phyloP scores from a whole-genome alignment of 2,888 invertebrate genomes.

The Adelphocoris suturalis region DNA sequence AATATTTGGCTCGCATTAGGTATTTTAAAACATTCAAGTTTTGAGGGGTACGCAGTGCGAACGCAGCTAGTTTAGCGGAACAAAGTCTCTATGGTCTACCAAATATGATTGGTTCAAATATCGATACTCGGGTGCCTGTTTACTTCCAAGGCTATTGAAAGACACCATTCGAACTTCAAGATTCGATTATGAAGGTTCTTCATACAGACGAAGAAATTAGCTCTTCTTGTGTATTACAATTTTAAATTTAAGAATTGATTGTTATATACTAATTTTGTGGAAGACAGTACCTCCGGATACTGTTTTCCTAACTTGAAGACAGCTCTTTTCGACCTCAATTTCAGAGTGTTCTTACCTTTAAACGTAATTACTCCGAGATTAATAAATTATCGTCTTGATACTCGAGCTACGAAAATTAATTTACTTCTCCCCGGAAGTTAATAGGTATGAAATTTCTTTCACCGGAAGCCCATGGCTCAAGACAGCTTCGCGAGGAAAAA shows the following conservation, averaged over 20 bases:
- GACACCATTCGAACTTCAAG: no score
- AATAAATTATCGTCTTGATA: conserved; percentile 39
- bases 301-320: background rate
- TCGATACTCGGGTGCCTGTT: no score
- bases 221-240: no score
- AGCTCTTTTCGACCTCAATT: conserved; percentile 5
- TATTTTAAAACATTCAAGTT: no score
- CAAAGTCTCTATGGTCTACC: no score
- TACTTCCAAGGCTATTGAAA: no score
- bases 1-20: no score
- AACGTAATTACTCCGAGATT: conserved; percentile 31
- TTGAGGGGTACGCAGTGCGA: no score
- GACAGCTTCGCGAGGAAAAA: conserved; percentile 20
- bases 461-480: conserved; percentile 15
- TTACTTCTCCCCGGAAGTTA: conserved; percentile 19
- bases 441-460: conserved; percentile 36
- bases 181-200: no score
- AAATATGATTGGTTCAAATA: no score
- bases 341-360: background rate
- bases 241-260: background rate
- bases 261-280: background rate
- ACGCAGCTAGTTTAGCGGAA: no score
- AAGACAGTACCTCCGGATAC: background rate
- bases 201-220: no score
- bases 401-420: conserved; percentile 12